Evolutionary conservation across 2,113 vertebrate species (phyloP).

Genomic region (Trinectes maculatus): DNA sequence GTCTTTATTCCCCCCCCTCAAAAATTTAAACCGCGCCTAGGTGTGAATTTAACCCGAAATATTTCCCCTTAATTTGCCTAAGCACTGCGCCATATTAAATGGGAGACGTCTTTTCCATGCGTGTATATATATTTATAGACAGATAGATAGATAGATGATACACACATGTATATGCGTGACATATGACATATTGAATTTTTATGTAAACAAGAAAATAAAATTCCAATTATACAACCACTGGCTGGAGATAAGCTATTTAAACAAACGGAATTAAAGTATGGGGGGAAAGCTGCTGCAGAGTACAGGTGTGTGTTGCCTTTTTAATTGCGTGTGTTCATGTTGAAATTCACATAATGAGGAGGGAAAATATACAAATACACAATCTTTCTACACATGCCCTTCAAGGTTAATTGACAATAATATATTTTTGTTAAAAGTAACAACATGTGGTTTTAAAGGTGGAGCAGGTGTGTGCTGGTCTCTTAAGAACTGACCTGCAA

Average conservation of each 20-base stretch:
- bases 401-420: not conserved
- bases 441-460: constrained; percentile 35
- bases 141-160: too few species aligned
- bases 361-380: not conserved
- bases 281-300: not conserved
- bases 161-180: not conserved
- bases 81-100: constrained; percentile 6
- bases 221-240: constrained; percentile 20
- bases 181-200: constrained; percentile 10
- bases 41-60: constrained; percentile 3
- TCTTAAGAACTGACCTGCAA: constrained; percentile 17
- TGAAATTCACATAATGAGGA: constrained; percentile 14
- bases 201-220: constrained; percentile 1
- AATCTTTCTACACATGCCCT: not conserved
- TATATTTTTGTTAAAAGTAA: constrained; percentile 1
- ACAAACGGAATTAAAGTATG: constrained; percentile 8
- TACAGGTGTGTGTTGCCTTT: constrained; percentile 32
- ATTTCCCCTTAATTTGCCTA: not conserved
- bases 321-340: not conserved
- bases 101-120: not conserved
- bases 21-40: constrained; percentile 2
- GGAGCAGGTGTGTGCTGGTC: constrained; percentile 36
- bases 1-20: not conserved
- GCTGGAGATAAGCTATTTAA: constrained; percentile 16
- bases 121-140: too few species aligned